Base-by-base conservation (phyloP, 1,140 invertebrate species). In the Drosophila burlai region DNA sequence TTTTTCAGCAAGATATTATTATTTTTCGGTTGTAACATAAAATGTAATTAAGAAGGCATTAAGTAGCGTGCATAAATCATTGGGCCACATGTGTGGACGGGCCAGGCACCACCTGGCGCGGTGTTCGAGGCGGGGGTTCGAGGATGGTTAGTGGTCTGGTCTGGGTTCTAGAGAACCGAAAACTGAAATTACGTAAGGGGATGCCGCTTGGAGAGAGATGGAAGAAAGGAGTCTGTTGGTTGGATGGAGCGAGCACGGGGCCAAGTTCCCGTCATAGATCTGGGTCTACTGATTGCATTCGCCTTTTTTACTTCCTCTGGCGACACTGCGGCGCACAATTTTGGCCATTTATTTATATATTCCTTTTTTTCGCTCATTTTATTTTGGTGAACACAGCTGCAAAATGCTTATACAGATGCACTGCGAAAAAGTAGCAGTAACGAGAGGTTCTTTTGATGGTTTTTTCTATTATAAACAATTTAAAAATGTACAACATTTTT, bases 31-130 rank as follows among this genome's bases (percentile, higher is more conserved):
- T 24, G 57, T 74, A 60, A 83, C 81, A 89, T 89, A 87, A 83
- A 87, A 89, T 71, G 84, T 87, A 87, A 89, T 87, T 87, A 87
- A 87, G 84, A 87, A 87, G 84, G 73, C 85, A 87, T 87, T 89
- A 87, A 87, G 84, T 84, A 72, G 68, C 84, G 73, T 78, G 84
- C 84, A 89, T 87, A 87, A 87, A 87, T 87, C 84, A 87, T 84
- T 36, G 52, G 15, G 59, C 52, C 58, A 78, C 73, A 72, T 76
- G 66, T 76, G 73, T 65, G 43, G 26, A 55, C 58, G 55, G 62
- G 31, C 47, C 29, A 55, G 18, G 18, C 52, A 55, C n/a, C 73
- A 68, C 75, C 75, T 76, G 73, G 55, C 18, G n/a, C 13, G 21
- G 36, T 16, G 11, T 9, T 16, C 34, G 54, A 11, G 34, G 3